Evolutionary conservation across 2,888 invertebrate species (phyloP), one percentile per base, ranked within the genome.

Genomic region (Steromphala cineraria): DNA sequence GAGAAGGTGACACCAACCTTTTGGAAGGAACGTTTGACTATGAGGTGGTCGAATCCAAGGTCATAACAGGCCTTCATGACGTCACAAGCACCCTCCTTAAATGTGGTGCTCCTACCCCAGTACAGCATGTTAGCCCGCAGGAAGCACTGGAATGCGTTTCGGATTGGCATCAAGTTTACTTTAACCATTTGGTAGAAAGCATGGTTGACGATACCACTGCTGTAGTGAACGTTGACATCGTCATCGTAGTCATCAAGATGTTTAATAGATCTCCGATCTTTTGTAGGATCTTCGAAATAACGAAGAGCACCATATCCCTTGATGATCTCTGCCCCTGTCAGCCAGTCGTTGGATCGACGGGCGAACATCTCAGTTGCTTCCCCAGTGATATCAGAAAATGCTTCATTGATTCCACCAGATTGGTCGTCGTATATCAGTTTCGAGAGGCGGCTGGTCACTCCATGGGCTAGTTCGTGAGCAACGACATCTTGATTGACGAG

Each of bases 401-500:
- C 88, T 81, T 90, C 89, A 79, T 89, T 88, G 4, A 90, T 84
- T 15, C 87, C 89, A 5, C 89, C 89, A 5, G 85, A 82, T 76
- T 90, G 84, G 10, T 80, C 85, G n/a, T 55, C 75, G 79, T 89
- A 89, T n/a, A 83, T 53, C 19, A 89, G 84, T 52, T 84, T 79
- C 13, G 89, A 88, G 56, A 82, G 80, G 15, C 82, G 84, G 31
- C 83, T 84, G 2, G 88, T 88, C 56, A 90, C 74, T 0, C 89
- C 90, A 75, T 90, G 90, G 0, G 79, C 87, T 13, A 90, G 80
- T 67, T 90, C 90, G 75, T 90, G 90, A 24, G 85, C 85, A 5
- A 88, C 80, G 3, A 88, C 81, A 67, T 89, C 89, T 15, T 87
- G 79, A 71, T 80, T 84, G 3, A 84, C 85, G 8, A 89, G 80